Percentiles rank a stretch among this genome's conserved stretches.
Conservation (phyloP, 1,140 invertebrate genomes). For the Diabrotica undecimpunctata region DNA sequence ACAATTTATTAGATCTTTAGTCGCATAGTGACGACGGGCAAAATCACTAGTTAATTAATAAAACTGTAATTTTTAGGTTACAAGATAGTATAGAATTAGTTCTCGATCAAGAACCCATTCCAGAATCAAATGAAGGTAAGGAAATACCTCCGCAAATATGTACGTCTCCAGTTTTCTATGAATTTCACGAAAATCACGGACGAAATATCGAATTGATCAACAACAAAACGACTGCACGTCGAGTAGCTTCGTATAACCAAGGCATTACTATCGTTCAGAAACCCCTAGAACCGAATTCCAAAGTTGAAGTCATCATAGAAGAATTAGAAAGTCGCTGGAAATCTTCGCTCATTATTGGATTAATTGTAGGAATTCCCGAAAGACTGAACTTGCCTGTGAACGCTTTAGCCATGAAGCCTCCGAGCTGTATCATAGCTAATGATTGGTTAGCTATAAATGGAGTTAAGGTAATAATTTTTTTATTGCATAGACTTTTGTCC, state of each 20-base stretch:
- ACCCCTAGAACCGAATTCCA: conserved; percentile 42
- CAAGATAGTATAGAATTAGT: conserved; percentile 63
- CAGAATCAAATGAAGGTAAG: conserved; percentile 42
- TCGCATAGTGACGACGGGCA: too few species aligned
- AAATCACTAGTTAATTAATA: too few species aligned
- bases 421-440: conserved; percentile 71
- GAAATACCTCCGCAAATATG: not conserved
- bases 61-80: conserved; percentile 37
- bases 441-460: conserved; percentile 79
- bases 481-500: conserved; percentile 12
- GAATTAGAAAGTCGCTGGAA: conserved; percentile 73
- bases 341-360: conserved; percentile 72
- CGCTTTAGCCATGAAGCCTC: conserved; percentile 68
- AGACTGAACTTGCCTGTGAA: conserved; percentile 65
- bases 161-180: conserved; percentile 10
- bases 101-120: conserved; percentile 52
- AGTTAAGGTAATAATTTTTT: conserved; percentile 56
- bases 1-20: too few species aligned
- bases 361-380: conserved; percentile 67
- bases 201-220: conserved; percentile 66
- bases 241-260: conserved; percentile 74
- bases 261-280: conserved; percentile 60
- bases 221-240: conserved; percentile 54
- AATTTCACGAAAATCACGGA: conserved; percentile 35
- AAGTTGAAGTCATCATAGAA: conserved; percentile 66